Evolutionary conservation across 2,113 vertebrate species (phyloP), one percentile per base, ranked within the genome.

Genomic region (Burhinus oedicnemus): DNA sequence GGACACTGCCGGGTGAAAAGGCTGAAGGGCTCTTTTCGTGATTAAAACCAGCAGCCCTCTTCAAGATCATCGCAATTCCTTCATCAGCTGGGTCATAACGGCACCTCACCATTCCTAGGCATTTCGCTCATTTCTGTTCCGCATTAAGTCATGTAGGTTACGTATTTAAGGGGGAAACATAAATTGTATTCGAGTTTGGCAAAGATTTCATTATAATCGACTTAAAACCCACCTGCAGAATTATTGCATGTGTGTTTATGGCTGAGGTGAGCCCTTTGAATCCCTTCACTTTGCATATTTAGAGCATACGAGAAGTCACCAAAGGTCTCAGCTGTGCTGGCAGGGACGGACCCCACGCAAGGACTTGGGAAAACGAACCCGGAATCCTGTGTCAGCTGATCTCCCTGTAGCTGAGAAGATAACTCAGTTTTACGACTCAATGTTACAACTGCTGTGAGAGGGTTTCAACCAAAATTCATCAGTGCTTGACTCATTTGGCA

Each of bases 161-260:
- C 27, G 2, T 18, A 2, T 42, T 9, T 9, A 3, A 0, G 20
- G 25, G 25, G 13, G n/a, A 9, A 3, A 47, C 47, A 45, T 64
- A 54, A 82, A 36, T 0, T 5, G 4, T 7, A 2, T 16, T 44
- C 5, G 5, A 4, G 23, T 17, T 25, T 9, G 17, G 44, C 13
- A 19, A 32, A 44, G 62, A 6, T 65, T n/a, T 21, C 20, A 0
- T 19, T 12, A 0, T 12, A n/a, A 21, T 15, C 2, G 1, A 0
- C 34, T 15, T 15, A 8, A 44, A 75, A 62, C 34, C 8, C 3
- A 0, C 1, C 0, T 20, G 25, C 32, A 6, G 32, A 49, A 9
- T 45, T 38, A 19, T 5, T 32, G n/a, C 7, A 0, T 1, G 2
- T 38, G 47, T 17, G 34, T 30, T 12, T 12, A 1, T 3, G 6